Evolutionary conservation across 2,113 vertebrate genomes (phyloP), one percentile per base, ranked within the genome.

Genomic region (Clarias magur): DNA sequence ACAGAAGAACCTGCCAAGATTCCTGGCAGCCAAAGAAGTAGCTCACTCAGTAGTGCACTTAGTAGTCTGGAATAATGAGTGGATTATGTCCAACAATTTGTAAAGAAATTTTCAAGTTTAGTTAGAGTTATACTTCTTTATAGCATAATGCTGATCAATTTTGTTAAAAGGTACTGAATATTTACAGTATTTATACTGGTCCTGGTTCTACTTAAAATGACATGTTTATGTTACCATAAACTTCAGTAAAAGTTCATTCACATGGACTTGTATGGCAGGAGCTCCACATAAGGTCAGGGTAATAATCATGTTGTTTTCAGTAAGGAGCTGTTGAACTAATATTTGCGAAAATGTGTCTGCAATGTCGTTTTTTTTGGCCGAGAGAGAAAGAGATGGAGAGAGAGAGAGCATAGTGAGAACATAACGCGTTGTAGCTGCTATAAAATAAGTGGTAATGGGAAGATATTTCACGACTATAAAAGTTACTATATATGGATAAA

Each of bases 21-120:
- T 93, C 92, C 91, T 89, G 85, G 78, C 76, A 67, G 87, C 80
- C 85, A 15, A 87, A 88, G 83, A 62, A 38, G 63, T 89, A 91
- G 19, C 90, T 93, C 92, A 88, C 85, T 84, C 56, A 87, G 83
- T 87, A 85, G 27, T 88, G 86, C 88, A 83, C 83, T 80, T 19
- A 88, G 76, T 67, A 13, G 38, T 82, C 89, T 85, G 80, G 9
- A 72, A 87, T 63, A 34, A 25, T 68, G 30, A 25, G 42, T 2
- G 27, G 60, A 30, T 79, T 54, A 65, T 78, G 10, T 54, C 56
- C 4, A 85, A 27, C 48, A 30, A 34, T 79, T 85, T 34, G n/a
- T 62, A n/a, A 48, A 76, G 38, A 65, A 62, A 65, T 63, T 0
- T 9, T 16, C 12, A 4, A 60, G 23, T 81, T 62, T 81, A 60